A percentile compares a stretch with the other conserved stretches of the same genome.
phyloP scores from a whole-genome alignment of 2,113 vertebrate genomes.

The Dromaius novaehollandiae region DNA sequence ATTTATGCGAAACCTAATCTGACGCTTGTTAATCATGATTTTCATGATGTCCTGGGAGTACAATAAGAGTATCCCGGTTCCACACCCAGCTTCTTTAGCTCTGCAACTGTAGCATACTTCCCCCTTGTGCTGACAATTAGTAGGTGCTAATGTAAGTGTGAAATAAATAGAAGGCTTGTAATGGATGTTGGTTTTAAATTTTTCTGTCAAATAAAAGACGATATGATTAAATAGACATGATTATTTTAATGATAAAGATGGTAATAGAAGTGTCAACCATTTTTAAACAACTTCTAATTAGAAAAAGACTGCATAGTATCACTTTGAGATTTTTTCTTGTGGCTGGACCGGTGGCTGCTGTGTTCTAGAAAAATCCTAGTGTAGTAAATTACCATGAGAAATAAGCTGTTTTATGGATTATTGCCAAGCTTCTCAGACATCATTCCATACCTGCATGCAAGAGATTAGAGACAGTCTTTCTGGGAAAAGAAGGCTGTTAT shows the following conservation, averaged over 20 bases:
- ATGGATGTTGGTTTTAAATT: neutral
- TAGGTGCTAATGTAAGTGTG: slow-evolving; percentile 49
- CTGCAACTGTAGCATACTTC: slow-evolving; percentile 55
- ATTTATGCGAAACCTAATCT: slow-evolving; percentile 12
- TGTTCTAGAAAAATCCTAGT: neutral
- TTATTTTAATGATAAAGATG: neutral
- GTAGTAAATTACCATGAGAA: neutral
- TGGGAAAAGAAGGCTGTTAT: neutral
- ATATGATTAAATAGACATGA: neutral
- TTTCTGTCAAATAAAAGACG: neutral
- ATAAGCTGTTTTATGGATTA: slow-evolving; percentile 15
- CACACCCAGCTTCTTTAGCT: slow-evolving; percentile 13
- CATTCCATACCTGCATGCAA: neutral
- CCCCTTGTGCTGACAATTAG: slow-evolving; percentile 69
- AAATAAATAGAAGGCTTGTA: slow-evolving; percentile 31
- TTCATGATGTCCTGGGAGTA: neutral
- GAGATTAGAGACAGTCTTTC: slow-evolving; percentile 8
- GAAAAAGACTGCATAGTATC: neutral
- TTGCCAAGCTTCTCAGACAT: neutral
- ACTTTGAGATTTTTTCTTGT: neutral
- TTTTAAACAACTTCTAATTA: neutral
- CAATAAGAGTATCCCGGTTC: neutral
- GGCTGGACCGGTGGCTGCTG: neutral
- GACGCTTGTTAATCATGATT: slow-evolving; percentile 15
- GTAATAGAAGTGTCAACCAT: neutral